These are phyloP conservation scores for Cnemophilus loriae DNA, from an alignment of 2,113 vertebrate genomes.

Conservation along the genomic window DNA sequence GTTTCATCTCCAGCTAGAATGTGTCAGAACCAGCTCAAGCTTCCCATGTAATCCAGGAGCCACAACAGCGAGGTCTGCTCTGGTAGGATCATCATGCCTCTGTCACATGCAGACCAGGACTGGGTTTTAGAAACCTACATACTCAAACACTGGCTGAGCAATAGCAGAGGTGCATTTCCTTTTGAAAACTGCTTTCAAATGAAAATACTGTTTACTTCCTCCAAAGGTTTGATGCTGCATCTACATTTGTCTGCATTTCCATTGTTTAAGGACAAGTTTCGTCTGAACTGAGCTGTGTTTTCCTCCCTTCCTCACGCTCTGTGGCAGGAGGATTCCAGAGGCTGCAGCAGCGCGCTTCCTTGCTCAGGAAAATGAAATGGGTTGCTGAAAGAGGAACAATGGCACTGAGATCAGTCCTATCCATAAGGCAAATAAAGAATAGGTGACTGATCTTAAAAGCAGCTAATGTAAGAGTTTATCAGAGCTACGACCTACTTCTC, in stretches of 20 bases:
- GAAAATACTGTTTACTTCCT: neutral
- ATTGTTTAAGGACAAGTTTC: neutral
- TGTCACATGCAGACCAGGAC: rapidly evolving
- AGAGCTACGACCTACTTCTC: neutral
- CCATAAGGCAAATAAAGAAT: neutral
- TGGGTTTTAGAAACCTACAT: neutral
- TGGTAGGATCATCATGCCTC: rapidly evolving
- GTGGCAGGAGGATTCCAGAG: neutral
- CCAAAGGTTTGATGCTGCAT: neutral
- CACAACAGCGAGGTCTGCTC: neutral
- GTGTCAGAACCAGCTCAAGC: neutral
- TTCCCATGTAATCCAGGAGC: neutral
- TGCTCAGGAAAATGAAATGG: rapidly evolving
- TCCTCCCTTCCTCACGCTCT: rapidly evolving
- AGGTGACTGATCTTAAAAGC: neutral
- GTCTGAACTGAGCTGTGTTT: rapidly evolving
- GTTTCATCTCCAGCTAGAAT: neutral
- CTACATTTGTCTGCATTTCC: neutral
- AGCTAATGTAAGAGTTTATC: neutral
- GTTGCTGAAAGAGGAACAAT: neutral
- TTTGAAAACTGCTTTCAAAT: neutral
- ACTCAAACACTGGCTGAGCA: rapidly evolving
- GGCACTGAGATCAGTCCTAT: neutral
- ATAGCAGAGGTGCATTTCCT: neutral
- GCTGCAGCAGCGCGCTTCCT: rapidly evolving